Percentiles rank a stretch among this genome's conserved stretches.
Conservation (phyloP, 1,140 invertebrate species). For the Colletes gigas region DNA sequence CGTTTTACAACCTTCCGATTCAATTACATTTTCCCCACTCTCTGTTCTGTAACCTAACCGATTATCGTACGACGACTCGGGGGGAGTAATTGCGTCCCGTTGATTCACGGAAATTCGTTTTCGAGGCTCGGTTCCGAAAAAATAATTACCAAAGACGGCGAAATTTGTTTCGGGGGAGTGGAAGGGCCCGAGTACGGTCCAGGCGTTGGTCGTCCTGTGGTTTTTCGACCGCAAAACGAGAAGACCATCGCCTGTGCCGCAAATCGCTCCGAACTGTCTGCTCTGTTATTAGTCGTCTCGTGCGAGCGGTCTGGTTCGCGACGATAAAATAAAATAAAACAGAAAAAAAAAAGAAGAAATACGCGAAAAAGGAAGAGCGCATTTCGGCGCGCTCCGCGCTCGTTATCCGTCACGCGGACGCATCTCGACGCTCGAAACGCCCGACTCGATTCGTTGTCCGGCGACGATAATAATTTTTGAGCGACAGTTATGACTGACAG, state of each 20-base stretch:
- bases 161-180: conserved; percentile 11
- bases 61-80: too few relatives aligned
- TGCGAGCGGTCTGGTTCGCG: conserved; percentile 7
- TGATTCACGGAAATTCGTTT: not conserved
- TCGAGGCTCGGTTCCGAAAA: not conserved
- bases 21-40: too few relatives aligned
- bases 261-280: conserved; percentile 41
- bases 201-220: conserved; percentile 46
- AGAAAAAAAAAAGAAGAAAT: not conserved
- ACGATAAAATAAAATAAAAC: not conserved
- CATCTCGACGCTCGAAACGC: not conserved
- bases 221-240: conserved; percentile 52
- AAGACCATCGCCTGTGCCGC: conserved; percentile 4
- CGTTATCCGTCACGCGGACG: not conserved
- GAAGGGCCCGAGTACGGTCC: conserved; percentile 10
- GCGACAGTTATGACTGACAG: conserved; percentile 41
- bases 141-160: conserved; percentile 14
- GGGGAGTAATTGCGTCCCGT: too few relatives aligned
- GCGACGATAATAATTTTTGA: conserved; percentile 35
- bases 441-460: not conserved
- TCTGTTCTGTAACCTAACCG: not conserved
- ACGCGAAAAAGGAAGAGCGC: not conserved
- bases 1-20: too few relatives aligned
- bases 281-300: conserved; percentile 51
- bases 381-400: not conserved